A percentile compares a stretch with the other conserved stretches of the same genome.
These are phyloP conservation scores for Conus ventricosus DNA, from an alignment of 1,140 invertebrate genomes.

Conservation along the genomic window DNA sequence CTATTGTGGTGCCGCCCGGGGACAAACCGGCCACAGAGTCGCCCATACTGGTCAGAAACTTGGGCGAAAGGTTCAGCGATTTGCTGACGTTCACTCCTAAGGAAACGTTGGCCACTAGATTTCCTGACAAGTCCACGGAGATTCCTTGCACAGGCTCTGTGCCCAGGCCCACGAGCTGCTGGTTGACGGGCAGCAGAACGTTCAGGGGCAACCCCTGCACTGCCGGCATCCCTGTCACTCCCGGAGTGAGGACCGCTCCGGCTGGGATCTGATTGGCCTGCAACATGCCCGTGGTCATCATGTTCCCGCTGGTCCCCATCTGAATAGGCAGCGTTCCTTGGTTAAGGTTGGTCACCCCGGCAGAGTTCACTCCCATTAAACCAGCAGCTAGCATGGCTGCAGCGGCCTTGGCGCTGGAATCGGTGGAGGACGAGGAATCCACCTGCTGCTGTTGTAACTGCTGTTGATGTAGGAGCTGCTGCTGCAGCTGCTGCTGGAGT, in stretches of 20 bases:
- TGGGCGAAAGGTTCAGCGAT: conserved; percentile 17
- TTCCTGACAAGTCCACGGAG: conserved; percentile 33
- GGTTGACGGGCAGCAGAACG: conserved; percentile 38
- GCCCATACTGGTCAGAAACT: conserved; percentile 18
- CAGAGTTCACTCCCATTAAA: conserved; percentile 9
- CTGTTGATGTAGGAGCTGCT: conserved; percentile 11
- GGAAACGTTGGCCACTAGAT: conserved; percentile 24
- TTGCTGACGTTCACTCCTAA: conserved; percentile 10
- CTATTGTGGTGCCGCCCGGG: not conserved
- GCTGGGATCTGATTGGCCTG: not conserved
- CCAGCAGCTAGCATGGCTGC: conserved; percentile 13
- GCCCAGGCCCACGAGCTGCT: conserved; percentile 29
- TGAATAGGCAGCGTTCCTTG: conserved; percentile 4
- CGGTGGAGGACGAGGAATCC: not conserved
- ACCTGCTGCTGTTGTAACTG: conserved; percentile 24
- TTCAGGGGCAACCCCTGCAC: conserved; percentile 39
- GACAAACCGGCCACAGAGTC: conserved; percentile 8
- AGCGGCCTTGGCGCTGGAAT: not conserved
- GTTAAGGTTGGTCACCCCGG: conserved; percentile 3
- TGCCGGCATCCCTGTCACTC: not conserved
- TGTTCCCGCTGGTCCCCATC: not conserved
- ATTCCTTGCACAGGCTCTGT: conserved; percentile 10
- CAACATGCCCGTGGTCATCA: conserved; percentile 17
- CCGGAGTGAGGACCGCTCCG: not conserved
- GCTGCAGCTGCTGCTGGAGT: conserved; percentile 15